Base-by-base conservation (phyloP, 2,113 vertebrate genomes). In the Sisor rabdophorus region DNA sequence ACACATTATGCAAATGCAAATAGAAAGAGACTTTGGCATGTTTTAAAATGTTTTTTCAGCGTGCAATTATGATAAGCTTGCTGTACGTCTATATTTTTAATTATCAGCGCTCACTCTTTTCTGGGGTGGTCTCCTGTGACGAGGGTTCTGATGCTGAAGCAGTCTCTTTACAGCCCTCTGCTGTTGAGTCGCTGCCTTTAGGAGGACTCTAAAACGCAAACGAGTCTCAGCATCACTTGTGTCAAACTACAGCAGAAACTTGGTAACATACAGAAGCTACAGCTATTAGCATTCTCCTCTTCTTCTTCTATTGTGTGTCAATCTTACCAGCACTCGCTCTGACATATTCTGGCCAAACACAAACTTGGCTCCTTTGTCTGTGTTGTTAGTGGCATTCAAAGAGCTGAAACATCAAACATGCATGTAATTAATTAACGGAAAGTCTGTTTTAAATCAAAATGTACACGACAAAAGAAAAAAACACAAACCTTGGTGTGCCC, bases 321-420 rank as follows among this genome's bases (percentile, higher is more conserved):
- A 92, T 52, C 96, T 96, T 87, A 99, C 97, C 94, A 99, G 84
- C 61, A 99, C 97, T 55, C 97, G 90, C 73, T 96, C 96, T 2
- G 94, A 98, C 97, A 99, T 99, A 84, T 99, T 99, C 91, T 99
- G 96, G 69, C 97, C 97, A 83, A 99, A 99, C 47, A 99, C 92
- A 84, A 99, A 99, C 75, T 96, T 98, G 85, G 92, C 93, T 86
- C 89, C 94, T 80, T 92, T 87, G 19, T 98, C 96, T 47, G 93
- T 86, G 82, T 88, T 95, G 85, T 93, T 93, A 59, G 91, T 83
- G 6, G 94, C 90, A 81, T 94, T 95, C 90, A 97, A 94, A 90
- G 89, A 89, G 85, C 96, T 98, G 87, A 20, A 55, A 65, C 68
- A 44, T 3, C 47, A 80, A 71, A 61, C 50, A 75, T 19, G 78